phyloP scores from a whole-genome alignment of 2,888 invertebrate genomes.

The Brachynemurus nebulosus region DNA sequence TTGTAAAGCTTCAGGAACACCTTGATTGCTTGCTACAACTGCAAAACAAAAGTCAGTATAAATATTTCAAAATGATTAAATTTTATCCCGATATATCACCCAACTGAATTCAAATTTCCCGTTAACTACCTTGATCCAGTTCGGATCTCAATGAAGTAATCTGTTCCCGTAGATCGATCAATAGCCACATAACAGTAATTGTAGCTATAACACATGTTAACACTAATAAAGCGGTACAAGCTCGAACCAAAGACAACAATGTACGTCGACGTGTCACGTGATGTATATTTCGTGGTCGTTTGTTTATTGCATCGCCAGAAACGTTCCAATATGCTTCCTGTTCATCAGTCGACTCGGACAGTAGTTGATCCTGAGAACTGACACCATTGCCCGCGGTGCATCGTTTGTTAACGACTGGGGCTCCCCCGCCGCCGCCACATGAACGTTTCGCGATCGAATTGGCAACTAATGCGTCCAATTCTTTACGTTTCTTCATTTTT shows the following conservation, averaged over 20 bases:
- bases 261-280: conserved; percentile 17
- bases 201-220: conserved; percentile 50
- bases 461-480: conserved; percentile 56
- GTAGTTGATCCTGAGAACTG: conserved; percentile 43
- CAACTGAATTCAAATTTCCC: not conserved
- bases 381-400: conserved; percentile 29
- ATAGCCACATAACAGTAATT: conserved; percentile 51
- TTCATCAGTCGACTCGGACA: conserved; percentile 48
- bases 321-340: conserved; percentile 33
- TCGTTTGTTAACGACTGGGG: conserved; percentile 26
- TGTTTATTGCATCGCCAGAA: conserved; percentile 22
- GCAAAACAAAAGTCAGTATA: conserved; percentile 18
- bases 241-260: conserved; percentile 28
- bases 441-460: conserved; percentile 33
- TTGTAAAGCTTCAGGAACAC: conserved; percentile 55
- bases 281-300: conserved; percentile 1
- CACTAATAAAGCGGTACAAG: conserved; percentile 44
- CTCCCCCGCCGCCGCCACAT: conserved; percentile 24
- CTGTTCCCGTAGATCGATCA: conserved; percentile 51
- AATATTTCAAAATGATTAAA: not conserved
- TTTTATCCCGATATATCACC: not conserved
- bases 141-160: conserved; percentile 47
- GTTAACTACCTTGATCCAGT: conserved; percentile 46
- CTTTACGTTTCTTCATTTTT: conserved; percentile 64
- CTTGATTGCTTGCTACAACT: conserved; percentile 54